Evolutionary conservation across 2,888 invertebrate species (phyloP).

Genomic region (Torymus tubicola): DNA sequence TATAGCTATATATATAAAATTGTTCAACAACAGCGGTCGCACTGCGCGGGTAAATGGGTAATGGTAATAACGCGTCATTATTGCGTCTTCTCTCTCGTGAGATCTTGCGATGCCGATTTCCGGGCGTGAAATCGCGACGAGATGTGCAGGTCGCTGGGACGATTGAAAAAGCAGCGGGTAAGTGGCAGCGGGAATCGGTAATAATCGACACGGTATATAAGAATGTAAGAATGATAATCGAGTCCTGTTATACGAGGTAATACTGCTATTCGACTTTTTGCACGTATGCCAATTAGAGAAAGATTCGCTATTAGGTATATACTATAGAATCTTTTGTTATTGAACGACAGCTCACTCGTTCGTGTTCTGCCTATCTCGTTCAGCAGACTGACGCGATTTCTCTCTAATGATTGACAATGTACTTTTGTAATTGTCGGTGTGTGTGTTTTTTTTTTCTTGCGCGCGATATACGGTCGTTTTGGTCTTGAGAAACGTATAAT

Average conservation of each 20-base stretch:
- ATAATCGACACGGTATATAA: constrained; percentile 63
- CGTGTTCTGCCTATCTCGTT: background rate
- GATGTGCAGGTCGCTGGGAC: constrained; percentile 59
- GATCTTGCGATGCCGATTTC: constrained; percentile 63
- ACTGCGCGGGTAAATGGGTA: background rate
- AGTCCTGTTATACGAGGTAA: constrained; percentile 58
- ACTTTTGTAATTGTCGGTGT: background rate
- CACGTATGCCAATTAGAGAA: background rate
- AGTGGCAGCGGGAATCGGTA: constrained; percentile 72
- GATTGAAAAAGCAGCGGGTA: constrained; percentile 73
- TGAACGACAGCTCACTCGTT: constrained; percentile 20
- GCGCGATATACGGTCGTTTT: background rate
- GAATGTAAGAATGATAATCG: constrained; percentile 8
- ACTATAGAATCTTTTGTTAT: background rate
- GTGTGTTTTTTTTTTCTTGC: no score
- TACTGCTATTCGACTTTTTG: constrained; percentile 67
- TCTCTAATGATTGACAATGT: background rate
- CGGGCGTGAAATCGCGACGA: constrained; percentile 65
- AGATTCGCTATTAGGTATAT: background rate
- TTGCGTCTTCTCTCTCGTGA: background rate
- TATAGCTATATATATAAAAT: background rate
- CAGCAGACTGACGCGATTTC: no score
- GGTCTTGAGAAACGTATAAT: background rate
- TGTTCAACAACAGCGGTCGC: background rate
- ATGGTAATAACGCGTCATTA: constrained; percentile 40